Percentiles rank a stretch among this genome's conserved stretches.
These are phyloP conservation scores for Dinoponera quadriceps DNA, from an alignment of 1,140 invertebrate species.

Conservation along the genomic window DNA sequence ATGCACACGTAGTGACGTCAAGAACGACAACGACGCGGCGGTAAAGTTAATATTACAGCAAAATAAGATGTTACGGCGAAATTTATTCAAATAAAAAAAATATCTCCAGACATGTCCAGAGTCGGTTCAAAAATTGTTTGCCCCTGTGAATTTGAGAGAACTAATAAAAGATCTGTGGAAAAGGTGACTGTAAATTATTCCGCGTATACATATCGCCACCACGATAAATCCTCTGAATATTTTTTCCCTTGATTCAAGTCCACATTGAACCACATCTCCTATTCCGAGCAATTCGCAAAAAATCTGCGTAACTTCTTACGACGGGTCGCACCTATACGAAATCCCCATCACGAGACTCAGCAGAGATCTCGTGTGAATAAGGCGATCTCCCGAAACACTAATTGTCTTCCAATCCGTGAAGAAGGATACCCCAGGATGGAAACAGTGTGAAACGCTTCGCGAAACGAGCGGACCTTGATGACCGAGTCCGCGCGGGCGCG, in stretches of 20 bases:
- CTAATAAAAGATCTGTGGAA: too few relatives aligned
- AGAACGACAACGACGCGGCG: too few relatives aligned
- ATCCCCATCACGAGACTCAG: background rate
- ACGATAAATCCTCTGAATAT: background rate
- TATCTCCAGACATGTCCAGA: too few relatives aligned
- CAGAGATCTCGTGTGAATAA: slow-evolving; percentile 4
- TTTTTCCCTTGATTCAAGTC: background rate
- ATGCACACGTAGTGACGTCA: too few relatives aligned
- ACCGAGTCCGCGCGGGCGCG: slow-evolving; percentile 36
- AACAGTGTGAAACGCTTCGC: slow-evolving; percentile 68
- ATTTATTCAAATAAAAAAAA: too few relatives aligned
- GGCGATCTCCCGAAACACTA: background rate
- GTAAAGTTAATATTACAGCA: too few relatives aligned
- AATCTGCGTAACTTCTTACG: background rate
- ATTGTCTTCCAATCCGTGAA: background rate
- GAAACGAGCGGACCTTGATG: slow-evolving; percentile 74
- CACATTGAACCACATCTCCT: background rate
- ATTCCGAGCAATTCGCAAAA: slow-evolving; percentile 13
- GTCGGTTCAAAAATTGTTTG: too few relatives aligned
- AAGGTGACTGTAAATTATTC: too few relatives aligned
- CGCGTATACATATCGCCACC: background rate
- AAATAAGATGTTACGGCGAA: too few relatives aligned
- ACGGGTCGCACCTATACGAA: too few relatives aligned
- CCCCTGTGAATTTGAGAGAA: too few relatives aligned
- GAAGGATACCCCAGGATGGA: slow-evolving; percentile 63